Conservation (phyloP, 1,140 invertebrate species). For the Luehdorfia chinensis region DNA sequence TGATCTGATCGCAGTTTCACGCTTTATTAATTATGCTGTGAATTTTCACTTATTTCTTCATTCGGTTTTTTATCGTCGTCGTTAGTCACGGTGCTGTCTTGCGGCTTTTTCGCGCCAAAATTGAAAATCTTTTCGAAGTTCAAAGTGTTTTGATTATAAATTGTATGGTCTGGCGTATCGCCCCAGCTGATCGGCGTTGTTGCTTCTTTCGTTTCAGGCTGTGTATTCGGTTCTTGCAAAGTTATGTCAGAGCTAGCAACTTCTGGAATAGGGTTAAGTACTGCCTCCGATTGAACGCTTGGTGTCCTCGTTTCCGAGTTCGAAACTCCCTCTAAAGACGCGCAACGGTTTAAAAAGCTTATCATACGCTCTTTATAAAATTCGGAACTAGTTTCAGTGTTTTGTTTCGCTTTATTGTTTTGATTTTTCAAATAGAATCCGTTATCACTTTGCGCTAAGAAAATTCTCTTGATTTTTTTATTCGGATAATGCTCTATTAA, state of each 20-base stretch:
- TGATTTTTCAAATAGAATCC: slow-evolving; percentile 75
- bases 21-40: slow-evolving; percentile 30
- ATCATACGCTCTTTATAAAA: slow-evolving; percentile 74
- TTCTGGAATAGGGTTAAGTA: slow-evolving; percentile 52
- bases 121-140: slow-evolving; percentile 70
- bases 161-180: slow-evolving; percentile 59
- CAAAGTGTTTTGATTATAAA: slow-evolving; percentile 73
- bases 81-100: slow-evolving; percentile 21
- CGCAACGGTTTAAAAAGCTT: slow-evolving; percentile 69
- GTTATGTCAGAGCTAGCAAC: slow-evolving; percentile 35
- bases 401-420: slow-evolving; percentile 56
- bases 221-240: slow-evolving; percentile 21
- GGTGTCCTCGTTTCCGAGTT: slow-evolving; percentile 52
- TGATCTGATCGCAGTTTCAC: slow-evolving; percentile 21
- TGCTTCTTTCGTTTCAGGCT: slow-evolving; percentile 30
- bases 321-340: slow-evolving; percentile 50
- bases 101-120: slow-evolving; percentile 37
- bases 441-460: slow-evolving; percentile 71
- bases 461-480: slow-evolving; percentile 75
- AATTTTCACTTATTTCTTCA: slow-evolving; percentile 41
- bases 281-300: slow-evolving; percentile 51
- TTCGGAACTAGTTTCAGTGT: slow-evolving; percentile 70
- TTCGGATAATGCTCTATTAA: slow-evolving; percentile 76
- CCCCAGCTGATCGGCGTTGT: slow-evolving; percentile 65
- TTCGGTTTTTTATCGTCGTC: slow-evolving; percentile 14